Conservation (phyloP, 2,888 invertebrate genomes). For the Piscicola geometra region DNA sequence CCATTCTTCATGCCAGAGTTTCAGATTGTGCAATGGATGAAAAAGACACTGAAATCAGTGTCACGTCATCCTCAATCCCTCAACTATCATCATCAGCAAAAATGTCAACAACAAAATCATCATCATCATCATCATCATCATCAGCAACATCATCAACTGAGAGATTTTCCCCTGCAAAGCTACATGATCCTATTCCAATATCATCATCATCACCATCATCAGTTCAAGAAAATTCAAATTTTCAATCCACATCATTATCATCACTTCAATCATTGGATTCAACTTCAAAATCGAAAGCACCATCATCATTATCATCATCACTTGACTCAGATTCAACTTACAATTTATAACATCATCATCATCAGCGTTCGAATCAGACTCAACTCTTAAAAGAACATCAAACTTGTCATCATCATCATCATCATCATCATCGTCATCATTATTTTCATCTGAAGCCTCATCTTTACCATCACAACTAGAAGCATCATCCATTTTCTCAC, state of each 20-base stretch:
- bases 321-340: neutral
- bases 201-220: slow-evolving; percentile 22
- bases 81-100: neutral
- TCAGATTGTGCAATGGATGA: no score
- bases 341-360: neutral
- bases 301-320: neutral
- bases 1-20: no score
- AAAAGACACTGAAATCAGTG: no score
- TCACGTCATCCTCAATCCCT: neutral
- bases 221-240: neutral
- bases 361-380: neutral
- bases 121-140: no score
- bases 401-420: slow-evolving; percentile 24
- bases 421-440: slow-evolving; percentile 27
- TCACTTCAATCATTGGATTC: neutral
- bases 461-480: slow-evolving; percentile 16
- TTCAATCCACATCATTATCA: neutral
- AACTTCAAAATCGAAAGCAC: neutral
- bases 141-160: no score
- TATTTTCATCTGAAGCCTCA: slow-evolving; percentile 19
- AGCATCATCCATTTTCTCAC: neutral
- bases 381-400: neutral
- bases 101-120: no score
- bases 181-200: neutral
- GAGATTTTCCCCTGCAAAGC: no score